A percentile compares a stretch with the other conserved stretches of the same genome.
These are phyloP conservation scores for Thunnus thynnus DNA, from an alignment of 2,113 vertebrate species.

Conservation along the genomic window DNA sequence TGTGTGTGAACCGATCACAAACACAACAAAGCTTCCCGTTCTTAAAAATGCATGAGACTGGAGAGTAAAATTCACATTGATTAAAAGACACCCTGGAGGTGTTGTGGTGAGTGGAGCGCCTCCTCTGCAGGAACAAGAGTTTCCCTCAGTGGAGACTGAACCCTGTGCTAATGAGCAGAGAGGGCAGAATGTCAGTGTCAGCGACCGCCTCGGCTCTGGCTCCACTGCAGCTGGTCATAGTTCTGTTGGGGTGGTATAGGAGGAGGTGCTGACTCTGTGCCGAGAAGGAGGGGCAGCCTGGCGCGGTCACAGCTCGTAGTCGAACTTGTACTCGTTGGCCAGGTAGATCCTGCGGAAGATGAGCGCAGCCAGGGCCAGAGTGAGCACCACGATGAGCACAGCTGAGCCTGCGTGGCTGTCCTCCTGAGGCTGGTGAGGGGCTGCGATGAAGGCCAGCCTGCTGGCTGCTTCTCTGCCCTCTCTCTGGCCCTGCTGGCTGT, in stretches of 20 bases:
- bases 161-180: slow-evolving; percentile 1
- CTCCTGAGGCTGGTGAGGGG: slow-evolving; percentile 83
- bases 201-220: slow-evolving; percentile 9
- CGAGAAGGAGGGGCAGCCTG: neutral
- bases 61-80: slow-evolving; percentile 62
- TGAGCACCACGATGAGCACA: slow-evolving; percentile 92
- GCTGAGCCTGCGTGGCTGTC: slow-evolving; percentile 87
- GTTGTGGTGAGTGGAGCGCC: slow-evolving; percentile 1
- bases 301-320: slow-evolving; percentile 90
- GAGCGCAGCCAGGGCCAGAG: slow-evolving; percentile 93
- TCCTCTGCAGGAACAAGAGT: slow-evolving; percentile 57
- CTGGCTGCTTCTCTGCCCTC: slow-evolving; percentile 72
- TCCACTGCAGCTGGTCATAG: slow-evolving; percentile 24
- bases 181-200: slow-evolving; percentile 8
- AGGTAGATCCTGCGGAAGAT: slow-evolving; percentile 96
- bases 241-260: slow-evolving; percentile 12
- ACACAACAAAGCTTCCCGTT: slow-evolving; percentile 53
- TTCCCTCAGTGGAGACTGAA: slow-evolving; percentile 22
- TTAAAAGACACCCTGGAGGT: slow-evolving; percentile 60
- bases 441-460: slow-evolving; percentile 80
- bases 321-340: slow-evolving; percentile 94
- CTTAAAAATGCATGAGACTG: slow-evolving; percentile 42
- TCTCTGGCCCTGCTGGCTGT: slow-evolving; percentile 80
- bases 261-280: neutral
- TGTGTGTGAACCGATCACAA: slow-evolving; percentile 18